Evolutionary conservation across 2,797 vertebrate species (phyloP), one percentile per base, ranked within the genome.

Genomic region (Tolypeutes matacus): DNA sequence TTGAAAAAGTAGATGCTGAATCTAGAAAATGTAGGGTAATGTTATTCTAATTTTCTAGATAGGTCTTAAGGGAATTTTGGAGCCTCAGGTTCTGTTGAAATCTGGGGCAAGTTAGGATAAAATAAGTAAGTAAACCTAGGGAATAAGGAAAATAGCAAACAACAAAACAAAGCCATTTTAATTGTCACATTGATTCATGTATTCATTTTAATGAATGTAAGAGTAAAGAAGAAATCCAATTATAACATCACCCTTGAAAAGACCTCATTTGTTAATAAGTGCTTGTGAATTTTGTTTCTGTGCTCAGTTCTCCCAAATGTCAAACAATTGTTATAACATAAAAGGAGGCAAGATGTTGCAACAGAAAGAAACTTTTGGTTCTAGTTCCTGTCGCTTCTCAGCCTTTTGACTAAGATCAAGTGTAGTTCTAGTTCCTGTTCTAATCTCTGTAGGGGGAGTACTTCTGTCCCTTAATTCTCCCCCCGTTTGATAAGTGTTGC

Each of bases 211-310:
- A 90, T 75, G 21, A 84, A 73, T 90, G n/a, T 7, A 83, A 62
- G 51, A 86, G 64, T 92, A 93, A 94, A 51, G 93, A 76, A 93
- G 67, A 77, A 92, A 89, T 56, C 25, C 29, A 93, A 29, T 82
- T 62, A 87, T 78, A 81, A 67, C 1, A 36, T 34, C 27, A 62
- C 53, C 31, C 58, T 62, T 78, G n/a, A 77, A 91, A 91, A 78
- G 58, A 14, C 6, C 11, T 70, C 25, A 46, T 89, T 93, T 64
- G 75, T 91, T 82, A 29, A 51, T 81, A 64, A 89, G 39, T 51
- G 34, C 62, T 81, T 91, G 23, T 58, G 72, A 51, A 36, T 69
- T 91, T 93, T 93, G 42, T 89, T 69, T 89, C 70, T 91, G 7
- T 64, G 42, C 83, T 62, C 58, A 89, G 0, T 67, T 93, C 51